Evolutionary conservation across 1,140 invertebrate species (phyloP).

Genomic region (Drosophila sulfurigaster): DNA sequence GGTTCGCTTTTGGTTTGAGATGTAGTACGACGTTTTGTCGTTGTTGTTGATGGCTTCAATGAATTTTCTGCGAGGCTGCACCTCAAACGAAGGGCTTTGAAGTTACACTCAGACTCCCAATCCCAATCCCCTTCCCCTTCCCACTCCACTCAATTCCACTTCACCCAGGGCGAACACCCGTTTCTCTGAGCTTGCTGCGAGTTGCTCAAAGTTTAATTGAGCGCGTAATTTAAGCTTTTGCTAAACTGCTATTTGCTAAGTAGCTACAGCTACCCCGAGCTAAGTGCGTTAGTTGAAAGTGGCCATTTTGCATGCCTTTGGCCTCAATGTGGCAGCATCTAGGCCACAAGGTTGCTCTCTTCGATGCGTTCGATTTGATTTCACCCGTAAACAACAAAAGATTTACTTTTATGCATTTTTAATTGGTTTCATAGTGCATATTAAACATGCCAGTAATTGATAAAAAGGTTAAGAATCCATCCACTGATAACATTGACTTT

Average conservation of each 20-base stretch:
- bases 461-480: background rate
- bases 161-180: slow-evolving; percentile 4
- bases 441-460: background rate
- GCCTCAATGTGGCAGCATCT: background rate
- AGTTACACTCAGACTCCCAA: slow-evolving; percentile 58
- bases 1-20: background rate
- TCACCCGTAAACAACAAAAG: background rate
- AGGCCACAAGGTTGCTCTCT: background rate
- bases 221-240: slow-evolving; percentile 78
- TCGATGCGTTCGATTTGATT: background rate
- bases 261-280: slow-evolving; percentile 14
- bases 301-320: slow-evolving; percentile 2
- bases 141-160: slow-evolving; percentile 15
- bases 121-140: slow-evolving; percentile 19
- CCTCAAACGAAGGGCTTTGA: slow-evolving; percentile 79
- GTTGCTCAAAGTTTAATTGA: slow-evolving; percentile 81
- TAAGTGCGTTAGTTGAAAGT: slow-evolving; percentile 59
- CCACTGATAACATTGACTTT: slow-evolving; percentile 27
- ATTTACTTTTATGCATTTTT: slow-evolving; percentile 59
- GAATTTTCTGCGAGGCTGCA: slow-evolving; percentile 79
- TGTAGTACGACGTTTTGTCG: slow-evolving; percentile 21
- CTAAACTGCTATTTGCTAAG: slow-evolving; percentile 57
- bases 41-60: slow-evolving; percentile 54
- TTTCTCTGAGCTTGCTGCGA: slow-evolving; percentile 33
- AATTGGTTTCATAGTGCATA: slow-evolving; percentile 51